Base-by-base conservation (phyloP, 1,140 invertebrate species). In the Globodera rostochiensis region DNA sequence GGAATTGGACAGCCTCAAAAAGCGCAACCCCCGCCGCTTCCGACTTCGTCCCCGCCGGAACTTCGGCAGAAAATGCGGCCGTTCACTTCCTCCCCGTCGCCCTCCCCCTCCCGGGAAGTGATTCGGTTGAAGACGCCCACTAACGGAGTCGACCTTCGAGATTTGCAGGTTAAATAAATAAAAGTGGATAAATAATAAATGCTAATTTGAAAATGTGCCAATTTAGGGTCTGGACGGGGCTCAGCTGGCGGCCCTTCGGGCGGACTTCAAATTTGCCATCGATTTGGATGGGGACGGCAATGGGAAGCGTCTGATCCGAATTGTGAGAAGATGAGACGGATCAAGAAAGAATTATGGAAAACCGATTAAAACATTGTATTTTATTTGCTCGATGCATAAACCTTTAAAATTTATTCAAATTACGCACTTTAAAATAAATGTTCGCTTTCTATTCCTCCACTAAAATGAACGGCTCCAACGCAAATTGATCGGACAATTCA, bases 271-370 rank as follows among this genome's bases (percentile, higher is more conserved):
- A 47, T 71, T 71, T 47, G 69, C 69, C 69, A 71, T 71, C 19
- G 69, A 71, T 47, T 71, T 71, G 69, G 69, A 71, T 19, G 69
- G 69, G 25, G 69, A 25, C 69, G 69, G 9, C n/a, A 21, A 71
- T 9, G 69, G 69, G 19, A 71, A 71, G 36, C n/a, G 69, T 11
- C n/a, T 71, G 69, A 71, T 71, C 69, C 11, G 69, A 47, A 71
- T 71, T 71, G n/a, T 71, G 69, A 71, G 21, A 47, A n/a, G 69
- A 45, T 71, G 15, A 66, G 3, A 47, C 8, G 21, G 69, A 47
- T 6, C 6, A 36, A 15, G 36, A 36, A 36, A 36, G 36, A 36
- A 36, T 36, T 36, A 36, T 36, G 36, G 36, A 36, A 36, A 36
- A 36, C 36, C 36, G 36, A 36, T 36, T 36, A 36, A 36, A 36